Conservation (phyloP, 1,140 invertebrate species). For the Calycopis cecrops region DNA sequence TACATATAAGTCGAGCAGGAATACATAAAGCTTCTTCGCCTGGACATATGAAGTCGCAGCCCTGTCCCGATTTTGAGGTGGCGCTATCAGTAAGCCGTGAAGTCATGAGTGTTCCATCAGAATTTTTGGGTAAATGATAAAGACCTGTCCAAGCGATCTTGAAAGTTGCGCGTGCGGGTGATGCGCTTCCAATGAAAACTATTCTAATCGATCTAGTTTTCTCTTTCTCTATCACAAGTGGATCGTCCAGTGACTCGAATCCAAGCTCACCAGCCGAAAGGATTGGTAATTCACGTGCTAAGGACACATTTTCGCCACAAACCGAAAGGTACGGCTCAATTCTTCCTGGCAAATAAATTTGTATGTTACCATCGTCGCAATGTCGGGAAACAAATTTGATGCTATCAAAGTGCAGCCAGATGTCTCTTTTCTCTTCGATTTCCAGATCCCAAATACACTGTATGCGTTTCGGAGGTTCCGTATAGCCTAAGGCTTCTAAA, state of each 20-base stretch:
- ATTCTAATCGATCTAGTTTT: conserved; percentile 77
- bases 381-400: conserved; percentile 87
- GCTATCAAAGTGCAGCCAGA: conserved; percentile 91
- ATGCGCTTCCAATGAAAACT: conserved; percentile 83
- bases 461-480: conserved; percentile 83
- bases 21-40: conserved; percentile 88
- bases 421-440: conserved; percentile 86
- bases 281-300: conserved; percentile 85
- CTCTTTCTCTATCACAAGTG: conserved; percentile 72
- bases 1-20: conserved; percentile 86
- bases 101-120: conserved; percentile 85
- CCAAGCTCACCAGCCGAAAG: conserved; percentile 84
- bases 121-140: conserved; percentile 88
- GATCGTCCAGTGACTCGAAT: conserved; percentile 77
- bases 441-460: conserved; percentile 92
- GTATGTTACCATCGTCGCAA: conserved; percentile 89
- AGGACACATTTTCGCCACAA: conserved; percentile 88
- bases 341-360: conserved; percentile 83
- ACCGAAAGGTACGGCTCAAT: conserved; percentile 84
- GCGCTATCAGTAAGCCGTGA: conserved; percentile 79
- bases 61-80: conserved; percentile 53
- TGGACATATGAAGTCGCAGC: conserved; percentile 89
- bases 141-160: conserved; percentile 93
- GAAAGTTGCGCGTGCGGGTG: conserved; percentile 87
- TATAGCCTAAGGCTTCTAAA: conserved; percentile 87